Base-by-base conservation (phyloP, 2,888 invertebrate species). In the Amiota minor region DNA sequence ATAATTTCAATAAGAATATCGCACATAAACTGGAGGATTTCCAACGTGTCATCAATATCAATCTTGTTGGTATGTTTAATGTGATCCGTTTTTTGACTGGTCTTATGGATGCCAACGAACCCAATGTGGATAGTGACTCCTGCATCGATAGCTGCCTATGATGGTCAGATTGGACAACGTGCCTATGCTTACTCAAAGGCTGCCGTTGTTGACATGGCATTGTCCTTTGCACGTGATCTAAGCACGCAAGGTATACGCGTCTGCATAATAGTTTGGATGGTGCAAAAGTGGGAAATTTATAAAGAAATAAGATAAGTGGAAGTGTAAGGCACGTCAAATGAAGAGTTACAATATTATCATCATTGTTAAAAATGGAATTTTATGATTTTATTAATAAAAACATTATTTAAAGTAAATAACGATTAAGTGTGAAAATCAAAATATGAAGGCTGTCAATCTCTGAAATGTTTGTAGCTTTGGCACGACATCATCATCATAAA, bases 141-240 rank as follows among this genome's bases (percentile, higher is more conserved):
- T 0, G 95, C 99, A 0, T 96, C 98, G 72, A 93, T 98, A 8
- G 97, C 98, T 56, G 99, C 98, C 0, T 98, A 91, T 86, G 99
- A 99, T 71, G 99, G 99, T 0, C 98, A 99, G 90, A 95, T 95
- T 77, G 99, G 98, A 0, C 99, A 99, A 89, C 95, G 94, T 0
- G 98, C 96, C 0, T 98, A 97, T 87, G 93, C 98, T 0, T 98
- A 98, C 0, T 96, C 97, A 71, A 97, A 97, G 87, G 98, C 96
- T 2, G 99, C 95, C 0, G 93, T 99, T 49, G 96, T 95, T 20
- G 95, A 96, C 8, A 98, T 99, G 97, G 99, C 99, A 0, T 90
- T 99, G 77, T 99, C 99, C 0, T 91, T 99, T 79, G 98, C 99
- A 0, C 93, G 99, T 77, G 99, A 99, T 90, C 91, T 99, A 49